These are phyloP conservation scores for Gallinago media DNA, from an alignment of 2,113 vertebrate genomes.

Conservation along the genomic window DNA sequence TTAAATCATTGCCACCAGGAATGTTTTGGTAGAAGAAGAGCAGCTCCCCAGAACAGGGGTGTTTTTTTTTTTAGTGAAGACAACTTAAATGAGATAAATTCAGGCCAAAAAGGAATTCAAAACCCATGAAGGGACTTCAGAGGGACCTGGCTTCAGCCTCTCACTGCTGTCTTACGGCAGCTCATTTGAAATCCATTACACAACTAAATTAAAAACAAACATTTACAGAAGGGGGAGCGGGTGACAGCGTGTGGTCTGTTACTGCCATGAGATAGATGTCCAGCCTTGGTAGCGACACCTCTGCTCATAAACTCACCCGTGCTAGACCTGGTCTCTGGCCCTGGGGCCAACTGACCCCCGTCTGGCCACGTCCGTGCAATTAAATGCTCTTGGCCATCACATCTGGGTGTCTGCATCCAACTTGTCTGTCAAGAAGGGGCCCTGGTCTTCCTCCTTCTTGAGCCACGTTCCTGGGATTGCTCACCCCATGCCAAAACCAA, in stretches of 20 bases:
- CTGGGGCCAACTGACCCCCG: background rate
- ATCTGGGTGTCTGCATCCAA: background rate
- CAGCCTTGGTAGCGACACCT: background rate
- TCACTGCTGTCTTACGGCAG: slow-evolving; percentile 27
- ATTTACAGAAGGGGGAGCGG: slow-evolving; percentile 7
- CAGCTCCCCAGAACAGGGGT: background rate
- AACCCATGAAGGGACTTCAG: background rate
- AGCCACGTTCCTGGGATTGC: background rate
- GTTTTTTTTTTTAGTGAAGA: background rate
- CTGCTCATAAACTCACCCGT: background rate
- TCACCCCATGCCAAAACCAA: background rate
- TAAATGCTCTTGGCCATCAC: background rate
- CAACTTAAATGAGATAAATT: background rate
- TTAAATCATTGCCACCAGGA: background rate
- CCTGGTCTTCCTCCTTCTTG: background rate
- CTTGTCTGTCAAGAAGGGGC: background rate
- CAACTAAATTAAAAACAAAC: slow-evolving; percentile 46
- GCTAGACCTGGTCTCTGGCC: background rate
- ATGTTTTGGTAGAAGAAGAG: background rate
- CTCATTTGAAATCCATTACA: slow-evolving; percentile 47
- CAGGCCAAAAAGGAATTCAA: background rate
- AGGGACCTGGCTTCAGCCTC: background rate
- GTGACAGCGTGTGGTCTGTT: slow-evolving; percentile 3
- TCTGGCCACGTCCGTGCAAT: fast-evolving
- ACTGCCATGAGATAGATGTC: background rate